Conservation (phyloP, 2,888 invertebrate species). For the Zygogramma bicolorata region DNA sequence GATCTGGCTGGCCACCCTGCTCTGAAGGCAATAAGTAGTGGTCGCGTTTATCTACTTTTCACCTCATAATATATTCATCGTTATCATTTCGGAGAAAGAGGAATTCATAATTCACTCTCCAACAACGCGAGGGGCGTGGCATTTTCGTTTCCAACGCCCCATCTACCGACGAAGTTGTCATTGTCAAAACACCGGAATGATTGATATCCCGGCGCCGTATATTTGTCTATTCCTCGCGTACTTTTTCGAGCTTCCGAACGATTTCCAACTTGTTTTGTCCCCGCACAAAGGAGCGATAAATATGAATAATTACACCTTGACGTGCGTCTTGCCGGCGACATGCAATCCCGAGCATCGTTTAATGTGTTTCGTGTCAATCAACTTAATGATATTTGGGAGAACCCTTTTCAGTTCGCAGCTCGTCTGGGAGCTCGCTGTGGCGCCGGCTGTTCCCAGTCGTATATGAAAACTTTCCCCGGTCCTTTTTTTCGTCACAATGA, state of each 20-base stretch:
- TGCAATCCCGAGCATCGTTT: conserved; percentile 65
- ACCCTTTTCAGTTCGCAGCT: conserved; percentile 53
- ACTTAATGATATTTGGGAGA: conserved; percentile 65
- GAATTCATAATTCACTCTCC: too few species aligned
- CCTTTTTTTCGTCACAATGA: conserved; percentile 34
- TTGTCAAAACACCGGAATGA: background rate
- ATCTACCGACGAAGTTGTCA: too few species aligned
- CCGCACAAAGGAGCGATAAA: conserved; percentile 58
- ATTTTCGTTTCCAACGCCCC: too few species aligned
- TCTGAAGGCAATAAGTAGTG: too few species aligned
- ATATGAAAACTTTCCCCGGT: conserved; percentile 46
- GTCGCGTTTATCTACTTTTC: too few species aligned
- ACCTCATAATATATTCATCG: too few species aligned
- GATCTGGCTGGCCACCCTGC: too few species aligned
- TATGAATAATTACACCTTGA: conserved; percentile 64
- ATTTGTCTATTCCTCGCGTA: conserved; percentile 31
- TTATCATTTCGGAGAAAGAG: too few species aligned
- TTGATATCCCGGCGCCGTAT: conserved; percentile 32
- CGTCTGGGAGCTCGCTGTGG: conserved; percentile 55
- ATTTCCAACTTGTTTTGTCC: conserved; percentile 30
- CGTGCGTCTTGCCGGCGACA: conserved; percentile 57
- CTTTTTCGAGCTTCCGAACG: conserved; percentile 29
- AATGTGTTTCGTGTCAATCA: conserved; percentile 66
- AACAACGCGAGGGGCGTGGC: too few species aligned
- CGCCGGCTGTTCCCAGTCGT: conserved; percentile 55